phyloP scores from a whole-genome alignment of 2,888 invertebrate genomes.

The Carterocephalus palaemon region DNA sequence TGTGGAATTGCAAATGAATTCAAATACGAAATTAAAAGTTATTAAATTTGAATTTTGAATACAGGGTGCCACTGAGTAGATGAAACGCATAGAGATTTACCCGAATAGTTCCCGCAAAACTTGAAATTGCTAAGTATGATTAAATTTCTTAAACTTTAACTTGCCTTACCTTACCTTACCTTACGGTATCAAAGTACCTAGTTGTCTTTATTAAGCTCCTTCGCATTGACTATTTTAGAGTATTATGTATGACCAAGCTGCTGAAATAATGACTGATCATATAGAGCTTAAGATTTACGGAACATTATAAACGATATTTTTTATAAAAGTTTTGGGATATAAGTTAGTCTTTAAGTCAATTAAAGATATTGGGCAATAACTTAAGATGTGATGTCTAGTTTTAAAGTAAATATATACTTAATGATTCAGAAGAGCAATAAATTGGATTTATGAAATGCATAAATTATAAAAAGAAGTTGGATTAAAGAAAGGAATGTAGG shows the following conservation, averaged over 20 bases:
- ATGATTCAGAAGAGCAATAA: constrained; percentile 27
- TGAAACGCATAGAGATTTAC: too few relatives aligned
- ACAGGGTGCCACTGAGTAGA: too few relatives aligned
- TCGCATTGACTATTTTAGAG: too few relatives aligned
- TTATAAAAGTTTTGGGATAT: constrained; percentile 42
- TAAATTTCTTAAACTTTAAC: too few relatives aligned
- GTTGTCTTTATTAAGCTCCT: too few relatives aligned
- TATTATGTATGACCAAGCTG: constrained; percentile 6
- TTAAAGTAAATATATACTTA: constrained; percentile 32
- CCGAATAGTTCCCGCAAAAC: too few relatives aligned
- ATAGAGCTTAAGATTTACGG: constrained; percentile 48
- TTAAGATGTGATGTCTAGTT: constrained; percentile 52
- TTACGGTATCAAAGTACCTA: too few relatives aligned
- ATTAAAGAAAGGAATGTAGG: constrained; percentile 28
- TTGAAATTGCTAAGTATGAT: too few relatives aligned
- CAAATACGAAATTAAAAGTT: too few relatives aligned
- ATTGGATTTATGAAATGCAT: constrained; percentile 39
- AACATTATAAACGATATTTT: constrained; percentile 41
- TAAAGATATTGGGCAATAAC: constrained; percentile 59
- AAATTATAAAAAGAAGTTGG: constrained; percentile 32
- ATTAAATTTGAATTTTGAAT: too few relatives aligned
- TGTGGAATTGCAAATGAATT: too few relatives aligned
- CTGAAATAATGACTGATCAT: constrained; percentile 39
- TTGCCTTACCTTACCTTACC: too few relatives aligned
- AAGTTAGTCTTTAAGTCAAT: constrained; percentile 52